Conservation (phyloP, 2,113 vertebrate genomes). For the Cichladusa arquata region DNA sequence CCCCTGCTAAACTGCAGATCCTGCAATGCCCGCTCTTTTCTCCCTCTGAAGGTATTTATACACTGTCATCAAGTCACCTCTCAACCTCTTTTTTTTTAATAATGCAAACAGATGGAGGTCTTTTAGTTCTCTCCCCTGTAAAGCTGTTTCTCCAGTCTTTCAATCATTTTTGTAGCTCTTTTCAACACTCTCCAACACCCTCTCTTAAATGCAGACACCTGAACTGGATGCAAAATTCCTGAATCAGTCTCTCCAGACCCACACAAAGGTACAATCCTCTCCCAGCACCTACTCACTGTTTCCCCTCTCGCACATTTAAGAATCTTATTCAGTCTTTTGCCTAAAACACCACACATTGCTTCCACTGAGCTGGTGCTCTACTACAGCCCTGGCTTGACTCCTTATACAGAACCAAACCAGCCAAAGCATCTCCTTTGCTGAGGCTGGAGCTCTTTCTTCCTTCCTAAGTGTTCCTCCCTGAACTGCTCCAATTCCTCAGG, state of each 20-base stretch:
- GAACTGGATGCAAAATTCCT: not conserved
- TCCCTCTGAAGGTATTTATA: not conserved
- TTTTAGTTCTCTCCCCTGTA: not conserved
- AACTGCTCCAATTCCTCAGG: not conserved
- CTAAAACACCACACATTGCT: not conserved
- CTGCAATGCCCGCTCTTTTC: not conserved
- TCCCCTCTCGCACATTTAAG: not conserved
- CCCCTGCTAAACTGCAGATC: not conserved
- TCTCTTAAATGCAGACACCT: conserved; percentile 1
- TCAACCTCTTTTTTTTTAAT: conserved; percentile 28
- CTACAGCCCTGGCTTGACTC: not conserved
- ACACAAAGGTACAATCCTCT: not conserved
- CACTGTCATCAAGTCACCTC: conserved; percentile 39
- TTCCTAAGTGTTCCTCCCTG: not conserved
- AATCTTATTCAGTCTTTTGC: not conserved
- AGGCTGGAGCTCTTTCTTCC: not conserved
- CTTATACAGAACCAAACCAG: not conserved
- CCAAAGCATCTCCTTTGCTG: not conserved
- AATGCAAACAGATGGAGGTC: conserved; percentile 43
- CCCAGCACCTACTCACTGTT: not conserved
- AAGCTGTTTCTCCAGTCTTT: not conserved
- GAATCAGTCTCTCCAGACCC: not conserved
- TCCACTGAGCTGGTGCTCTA: not conserved
- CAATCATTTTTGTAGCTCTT: conserved; percentile 36
- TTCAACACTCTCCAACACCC: not conserved